Evolutionary conservation across 2,888 invertebrate species (phyloP).

Genomic region (Latrodectus elegans): DNA sequence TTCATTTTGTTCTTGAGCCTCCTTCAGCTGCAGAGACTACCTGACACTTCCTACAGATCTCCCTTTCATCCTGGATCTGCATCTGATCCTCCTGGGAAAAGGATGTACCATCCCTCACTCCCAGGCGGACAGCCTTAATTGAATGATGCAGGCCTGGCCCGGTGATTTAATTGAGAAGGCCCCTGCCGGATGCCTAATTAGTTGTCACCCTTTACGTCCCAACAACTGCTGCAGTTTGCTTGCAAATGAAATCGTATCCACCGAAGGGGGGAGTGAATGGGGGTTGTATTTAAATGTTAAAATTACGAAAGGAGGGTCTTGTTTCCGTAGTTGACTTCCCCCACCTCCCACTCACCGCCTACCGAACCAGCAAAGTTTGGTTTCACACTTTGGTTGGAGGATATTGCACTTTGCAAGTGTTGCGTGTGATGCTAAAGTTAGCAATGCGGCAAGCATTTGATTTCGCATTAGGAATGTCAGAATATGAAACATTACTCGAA

Average conservation of each 20-base stretch:
- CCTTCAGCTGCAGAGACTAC: no score
- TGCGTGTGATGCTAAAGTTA: background rate
- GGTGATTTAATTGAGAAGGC: slow-evolving; percentile 55
- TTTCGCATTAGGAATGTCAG: no score
- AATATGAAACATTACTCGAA: no score
- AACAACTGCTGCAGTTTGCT: slow-evolving; percentile 34
- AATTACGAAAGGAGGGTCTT: slow-evolving; percentile 11
- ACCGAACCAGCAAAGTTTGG: background rate
- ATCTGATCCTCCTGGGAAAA: slow-evolving; percentile 12
- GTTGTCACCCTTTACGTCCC: slow-evolving; percentile 43
- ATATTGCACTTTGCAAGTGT: background rate
- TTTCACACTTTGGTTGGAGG: background rate
- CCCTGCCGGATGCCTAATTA: slow-evolving; percentile 44
- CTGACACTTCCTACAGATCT: no score
- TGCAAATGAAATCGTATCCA: slow-evolving; percentile 52
- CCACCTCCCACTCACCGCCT: background rate
- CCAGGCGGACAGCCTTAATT: slow-evolving; percentile 50
- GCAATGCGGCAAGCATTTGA: background rate
- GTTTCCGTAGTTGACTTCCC: background rate
- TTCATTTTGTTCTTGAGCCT: no score
- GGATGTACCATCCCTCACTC: slow-evolving; percentile 22
- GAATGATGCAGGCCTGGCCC: slow-evolving; percentile 47
- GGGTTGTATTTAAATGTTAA: slow-evolving; percentile 44
- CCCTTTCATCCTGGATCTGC: slow-evolving; percentile 9
- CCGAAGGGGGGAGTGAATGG: background rate